Evolutionary conservation across 2,888 invertebrate genomes (phyloP).

Genomic region (Lasioglossum figueresi): DNA sequence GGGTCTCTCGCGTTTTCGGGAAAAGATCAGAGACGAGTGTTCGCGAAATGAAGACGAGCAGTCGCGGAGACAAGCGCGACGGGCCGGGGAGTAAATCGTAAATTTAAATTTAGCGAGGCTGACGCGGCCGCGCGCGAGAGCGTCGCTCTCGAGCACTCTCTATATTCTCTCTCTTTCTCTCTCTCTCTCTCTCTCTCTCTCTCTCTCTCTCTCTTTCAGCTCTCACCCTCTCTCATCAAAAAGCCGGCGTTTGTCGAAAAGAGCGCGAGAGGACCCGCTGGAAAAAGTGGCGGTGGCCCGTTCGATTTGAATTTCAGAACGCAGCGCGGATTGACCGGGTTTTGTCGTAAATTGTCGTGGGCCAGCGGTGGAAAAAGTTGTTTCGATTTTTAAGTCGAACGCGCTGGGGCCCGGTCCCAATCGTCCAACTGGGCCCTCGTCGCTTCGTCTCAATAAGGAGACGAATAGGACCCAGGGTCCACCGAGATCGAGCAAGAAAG

Average conservation of each 20-base stretch:
- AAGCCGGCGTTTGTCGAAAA: conserved; percentile 13
- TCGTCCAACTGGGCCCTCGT: conserved; percentile 29
- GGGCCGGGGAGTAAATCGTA: conserved; percentile 68
- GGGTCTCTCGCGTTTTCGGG: conserved; percentile 51
- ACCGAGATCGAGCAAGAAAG: conserved; percentile 33
- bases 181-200: too few species aligned
- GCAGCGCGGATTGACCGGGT: conserved; percentile 72
- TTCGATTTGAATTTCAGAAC: conserved; percentile 75
- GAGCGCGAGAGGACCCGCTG: conserved; percentile 18
- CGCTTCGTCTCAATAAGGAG: conserved; percentile 72
- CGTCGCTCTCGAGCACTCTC: conserved; percentile 8
- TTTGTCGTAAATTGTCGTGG: conserved; percentile 77
- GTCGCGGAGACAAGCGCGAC: conserved; percentile 61
- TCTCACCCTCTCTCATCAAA: background rate
- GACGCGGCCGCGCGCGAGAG: conserved; percentile 39
- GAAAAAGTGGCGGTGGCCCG: conserved; percentile 38
- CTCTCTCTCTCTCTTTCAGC: background rate
- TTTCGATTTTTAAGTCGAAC: conserved; percentile 71
- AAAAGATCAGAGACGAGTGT: conserved; percentile 61
- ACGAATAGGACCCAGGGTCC: conserved; percentile 41
- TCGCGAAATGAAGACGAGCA: conserved; percentile 68
- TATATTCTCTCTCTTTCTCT: background rate
- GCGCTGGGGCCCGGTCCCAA: conserved; percentile 22
- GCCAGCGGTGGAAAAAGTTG: conserved; percentile 73
- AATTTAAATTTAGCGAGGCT: conserved; percentile 76